A percentile compares a stretch with the other conserved stretches of the same genome.
phyloP scores from a whole-genome alignment of 2,113 vertebrate genomes.

The Carettochelys insculpta region DNA sequence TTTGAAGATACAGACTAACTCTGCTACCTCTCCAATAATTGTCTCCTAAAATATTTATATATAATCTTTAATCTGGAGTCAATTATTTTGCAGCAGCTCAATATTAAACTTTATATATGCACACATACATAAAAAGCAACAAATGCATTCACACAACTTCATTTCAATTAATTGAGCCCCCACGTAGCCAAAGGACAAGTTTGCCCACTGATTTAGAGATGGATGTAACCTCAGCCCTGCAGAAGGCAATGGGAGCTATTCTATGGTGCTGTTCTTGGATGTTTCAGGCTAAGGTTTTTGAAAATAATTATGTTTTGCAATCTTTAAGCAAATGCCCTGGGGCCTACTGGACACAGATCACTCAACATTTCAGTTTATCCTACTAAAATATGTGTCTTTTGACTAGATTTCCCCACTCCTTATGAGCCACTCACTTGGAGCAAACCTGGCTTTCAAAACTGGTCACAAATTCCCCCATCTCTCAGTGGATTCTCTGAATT shows the following conservation, averaged over 20 bases:
- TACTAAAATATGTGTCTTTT: background rate
- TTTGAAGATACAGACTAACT: too few relatives aligned
- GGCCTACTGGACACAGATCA: background rate
- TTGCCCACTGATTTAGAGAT: background rate
- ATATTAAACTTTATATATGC: too few relatives aligned
- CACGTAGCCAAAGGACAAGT: background rate
- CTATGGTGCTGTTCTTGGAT: background rate
- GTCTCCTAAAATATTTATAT: background rate
- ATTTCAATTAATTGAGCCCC: background rate
- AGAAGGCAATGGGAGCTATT: background rate
- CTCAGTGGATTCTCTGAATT: background rate
- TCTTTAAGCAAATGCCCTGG: background rate
- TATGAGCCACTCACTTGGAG: background rate
- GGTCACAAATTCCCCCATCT: background rate
- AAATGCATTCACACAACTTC: background rate
- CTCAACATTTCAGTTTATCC: background rate
- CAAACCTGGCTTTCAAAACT: accelerated
- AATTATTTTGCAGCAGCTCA: background rate
- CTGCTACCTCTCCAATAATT: too few relatives aligned
- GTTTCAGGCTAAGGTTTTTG: background rate
- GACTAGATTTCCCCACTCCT: background rate
- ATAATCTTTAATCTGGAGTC: background rate
- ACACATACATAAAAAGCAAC: background rate
- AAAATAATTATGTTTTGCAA: background rate
- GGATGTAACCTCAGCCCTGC: background rate